phyloP scores from a whole-genome alignment of 2,113 vertebrate species.

The Ibidorhyncha struthersii region DNA sequence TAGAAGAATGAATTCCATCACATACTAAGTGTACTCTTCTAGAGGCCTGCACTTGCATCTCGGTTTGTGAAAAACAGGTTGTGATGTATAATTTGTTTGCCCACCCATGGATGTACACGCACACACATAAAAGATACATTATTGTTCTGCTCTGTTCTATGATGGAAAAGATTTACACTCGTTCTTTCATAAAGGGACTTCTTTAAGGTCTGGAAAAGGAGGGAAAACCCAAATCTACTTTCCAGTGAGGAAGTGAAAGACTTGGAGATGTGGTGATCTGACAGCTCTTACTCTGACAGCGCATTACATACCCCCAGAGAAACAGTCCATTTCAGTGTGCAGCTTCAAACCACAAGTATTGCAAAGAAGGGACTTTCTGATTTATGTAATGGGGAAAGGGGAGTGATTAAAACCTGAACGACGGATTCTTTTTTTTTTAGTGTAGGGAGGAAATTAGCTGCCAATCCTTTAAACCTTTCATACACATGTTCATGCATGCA shows the following conservation, averaged over 20 bases:
- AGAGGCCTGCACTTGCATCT: background rate
- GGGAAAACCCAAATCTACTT: background rate
- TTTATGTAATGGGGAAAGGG: background rate
- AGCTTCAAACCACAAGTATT: background rate
- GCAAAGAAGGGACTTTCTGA: background rate
- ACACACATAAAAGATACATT: background rate
- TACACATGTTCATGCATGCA: background rate
- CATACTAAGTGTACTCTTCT: background rate
- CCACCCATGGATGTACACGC: rapidly evolving
- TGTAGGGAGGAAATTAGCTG: background rate
- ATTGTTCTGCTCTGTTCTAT: background rate
- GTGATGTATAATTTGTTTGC: background rate
- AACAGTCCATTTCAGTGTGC: background rate
- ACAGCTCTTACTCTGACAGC: background rate
- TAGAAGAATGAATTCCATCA: background rate
- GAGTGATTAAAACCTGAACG: background rate
- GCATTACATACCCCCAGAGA: background rate
- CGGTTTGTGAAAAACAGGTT: background rate
- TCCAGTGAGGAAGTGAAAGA: background rate
- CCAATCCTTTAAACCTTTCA: background rate
- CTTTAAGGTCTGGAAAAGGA: background rate
- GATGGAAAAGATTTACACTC: background rate
- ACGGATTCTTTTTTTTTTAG: background rate
- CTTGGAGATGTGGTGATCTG: background rate
- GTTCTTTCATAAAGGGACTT: background rate